Base-by-base conservation (phyloP, 1,140 invertebrate species). In the Palaemon carinicauda region DNA sequence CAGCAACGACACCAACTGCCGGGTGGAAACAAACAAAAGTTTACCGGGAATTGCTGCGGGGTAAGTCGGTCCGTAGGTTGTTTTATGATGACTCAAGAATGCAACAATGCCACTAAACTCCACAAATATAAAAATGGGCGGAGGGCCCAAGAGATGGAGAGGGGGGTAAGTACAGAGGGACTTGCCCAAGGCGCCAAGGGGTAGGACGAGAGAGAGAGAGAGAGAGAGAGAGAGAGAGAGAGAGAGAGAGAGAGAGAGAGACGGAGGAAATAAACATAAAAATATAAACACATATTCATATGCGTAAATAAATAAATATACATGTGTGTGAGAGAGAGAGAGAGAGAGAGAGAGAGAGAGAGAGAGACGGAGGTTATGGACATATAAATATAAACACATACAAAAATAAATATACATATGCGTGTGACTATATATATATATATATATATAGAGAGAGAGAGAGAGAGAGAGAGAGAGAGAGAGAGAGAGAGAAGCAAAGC, bases 11-110 rank as follows among this genome's bases (percentile, higher is more conserved):
- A 3, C 10, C 10, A 21, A 12, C 21, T 14, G 9, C 10, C 21
- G 3, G n/a, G n/a, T 17, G 60, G 60, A 29, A 21, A 65, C 12
- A 21, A 21, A 29, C 10, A 29, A 21, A 21, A 29, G 60, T 12
- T 12, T 21, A 21, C 15, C 21, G 15, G 60, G 19, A n/a, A n/a
- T 1, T 21, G 60, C 21, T 21, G 60, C n/a, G n/a, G 73, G 73
- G 31, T 77, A 78, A 84, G 50, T 78, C 73, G 52, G 74, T 78
- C 50, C 74, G 82, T 77, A 84, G 73, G 24, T 78, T 84, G 74
- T 78, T 84, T 84, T 78, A 84, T 84, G 82, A 84, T 84, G 82
- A 84, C 82, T 84, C 82, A 69, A 74, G 82, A 84, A 84, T 78
- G 81, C 74, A 84, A 77, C 73, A 84, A 84, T 78, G 82, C 54